Evolutionary conservation across 2,888 invertebrate species (phyloP), one percentile per base, ranked within the genome.

Genomic region (Trichacis sp.): DNA sequence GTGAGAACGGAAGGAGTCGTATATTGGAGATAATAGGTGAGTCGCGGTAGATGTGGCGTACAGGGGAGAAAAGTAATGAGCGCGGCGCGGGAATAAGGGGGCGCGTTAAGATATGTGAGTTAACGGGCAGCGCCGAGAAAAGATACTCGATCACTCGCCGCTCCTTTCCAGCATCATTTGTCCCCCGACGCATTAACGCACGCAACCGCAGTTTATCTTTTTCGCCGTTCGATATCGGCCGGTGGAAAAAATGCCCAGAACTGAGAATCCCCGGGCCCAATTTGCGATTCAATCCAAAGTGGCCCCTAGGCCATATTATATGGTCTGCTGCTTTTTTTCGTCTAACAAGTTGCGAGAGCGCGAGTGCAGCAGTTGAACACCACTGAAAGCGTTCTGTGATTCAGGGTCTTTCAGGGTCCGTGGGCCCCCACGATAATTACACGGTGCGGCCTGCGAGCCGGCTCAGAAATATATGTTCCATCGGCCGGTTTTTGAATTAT

Each of bases 401-500:
- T 76, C 79, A 76, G 77, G 76, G 73, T 73, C 78, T 64, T 75
- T 76, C 79, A 76, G 77, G 76, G 73, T 73, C 78, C 61, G 71
- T 65, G 66, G 78, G 78, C 77, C 76, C 79, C 81, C 77, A 80
- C 80, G 82, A 84, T 84, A 84, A 84, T 84, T 84, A 84, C 83
- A 83, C 79, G 82, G 79, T 82, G 77, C 79, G 78, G 77, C 78
- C 76, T 78, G 79, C 78, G 78, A 77, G 77, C 67, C 77, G 76
- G 77, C 75, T 76, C 77, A 79, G 79, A 81, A 81, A 83, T 82
- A 81, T 82, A 81, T 81, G 81, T 84, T 83, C 83, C 82, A 84
- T 84, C 83, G 81, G 81, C 78, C 79, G 79, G 80, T 83, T 83
- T 84, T 83, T 84, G 82, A 84, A 84, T 84, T 84, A 84, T 84